phyloP scores from a whole-genome alignment of 2,888 invertebrate genomes.

The Harpalus rufipes region DNA sequence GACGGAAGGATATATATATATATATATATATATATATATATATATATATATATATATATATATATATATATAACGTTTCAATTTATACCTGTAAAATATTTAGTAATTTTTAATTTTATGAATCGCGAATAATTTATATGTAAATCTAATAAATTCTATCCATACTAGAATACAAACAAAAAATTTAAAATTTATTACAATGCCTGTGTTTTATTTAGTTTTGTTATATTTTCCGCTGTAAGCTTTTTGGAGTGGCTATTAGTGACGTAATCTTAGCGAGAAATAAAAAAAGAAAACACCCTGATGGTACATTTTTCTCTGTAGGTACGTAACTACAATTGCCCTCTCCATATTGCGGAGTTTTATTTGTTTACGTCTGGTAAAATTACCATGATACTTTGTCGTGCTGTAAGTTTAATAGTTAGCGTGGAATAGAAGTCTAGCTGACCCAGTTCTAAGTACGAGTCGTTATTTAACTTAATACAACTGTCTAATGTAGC shows the following conservation, averaged over 20 bases:
- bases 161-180: no score
- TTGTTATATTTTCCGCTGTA: neutral
- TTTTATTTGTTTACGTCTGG: conserved; percentile 42
- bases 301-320: conserved; percentile 6
- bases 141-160: no score
- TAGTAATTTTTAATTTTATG: no score
- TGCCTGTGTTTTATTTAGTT: neutral
- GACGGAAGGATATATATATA: no score
- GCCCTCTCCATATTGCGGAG: neutral
- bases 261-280: neutral
- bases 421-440: conserved; percentile 26
- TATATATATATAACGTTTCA: no score
- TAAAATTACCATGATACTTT: conserved; percentile 53
- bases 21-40: no score
- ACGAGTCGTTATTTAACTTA: conserved; percentile 48
- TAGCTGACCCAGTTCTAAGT: conserved; percentile 43
- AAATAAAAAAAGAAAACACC: neutral
- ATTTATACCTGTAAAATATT: no score
- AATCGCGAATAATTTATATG: no score
- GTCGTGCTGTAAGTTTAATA: conserved; percentile 40
- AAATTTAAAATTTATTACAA: no score
- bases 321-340: conserved; percentile 8
- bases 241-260: neutral
- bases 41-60: no score
- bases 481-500: conserved; percentile 52